Conservation (phyloP, 2,797 vertebrate species). For the Salarias fasciatus region DNA sequence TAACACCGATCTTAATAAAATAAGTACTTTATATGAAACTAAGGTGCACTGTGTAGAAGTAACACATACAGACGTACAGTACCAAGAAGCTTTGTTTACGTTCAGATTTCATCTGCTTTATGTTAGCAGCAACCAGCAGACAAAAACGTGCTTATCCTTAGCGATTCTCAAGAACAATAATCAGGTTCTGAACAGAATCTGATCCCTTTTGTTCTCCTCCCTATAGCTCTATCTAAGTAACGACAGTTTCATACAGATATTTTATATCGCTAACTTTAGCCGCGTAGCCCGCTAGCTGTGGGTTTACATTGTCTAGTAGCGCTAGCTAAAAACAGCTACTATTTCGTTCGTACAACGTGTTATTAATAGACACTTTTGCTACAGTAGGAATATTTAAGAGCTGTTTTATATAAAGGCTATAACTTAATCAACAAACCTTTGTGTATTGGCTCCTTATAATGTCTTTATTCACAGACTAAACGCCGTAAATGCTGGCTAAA, state of each 20-base stretch:
- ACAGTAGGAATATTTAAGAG: accelerated
- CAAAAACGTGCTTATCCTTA: not conserved
- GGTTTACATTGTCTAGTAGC: constrained; percentile 63
- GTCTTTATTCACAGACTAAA: constrained; percentile 62
- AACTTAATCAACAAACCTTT: constrained; percentile 69
- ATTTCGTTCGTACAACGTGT: not conserved
- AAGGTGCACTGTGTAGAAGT: not conserved
- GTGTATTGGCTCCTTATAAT: constrained; percentile 48
- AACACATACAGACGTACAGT: too few relatives aligned
- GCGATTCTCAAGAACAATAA: not conserved
- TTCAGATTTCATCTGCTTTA: constrained; percentile 47
- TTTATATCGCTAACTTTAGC: constrained; percentile 59
- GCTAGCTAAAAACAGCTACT: constrained; percentile 55
- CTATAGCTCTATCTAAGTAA: too few relatives aligned
- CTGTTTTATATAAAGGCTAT: not conserved
- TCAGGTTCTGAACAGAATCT: not conserved
- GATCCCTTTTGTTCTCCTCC: too few relatives aligned
- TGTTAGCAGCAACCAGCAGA: constrained; percentile 39
- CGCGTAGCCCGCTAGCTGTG: constrained; percentile 25
- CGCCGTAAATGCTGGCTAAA: constrained; percentile 72
- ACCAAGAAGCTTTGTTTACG: constrained; percentile 70
- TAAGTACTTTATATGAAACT: too few relatives aligned
- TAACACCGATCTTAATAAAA: too few relatives aligned
- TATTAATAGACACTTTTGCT: not conserved
- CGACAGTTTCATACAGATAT: constrained; percentile 40